Evolutionary conservation across 1,140 invertebrate species (phyloP).

Genomic region (Saccostrea cuccullata): DNA sequence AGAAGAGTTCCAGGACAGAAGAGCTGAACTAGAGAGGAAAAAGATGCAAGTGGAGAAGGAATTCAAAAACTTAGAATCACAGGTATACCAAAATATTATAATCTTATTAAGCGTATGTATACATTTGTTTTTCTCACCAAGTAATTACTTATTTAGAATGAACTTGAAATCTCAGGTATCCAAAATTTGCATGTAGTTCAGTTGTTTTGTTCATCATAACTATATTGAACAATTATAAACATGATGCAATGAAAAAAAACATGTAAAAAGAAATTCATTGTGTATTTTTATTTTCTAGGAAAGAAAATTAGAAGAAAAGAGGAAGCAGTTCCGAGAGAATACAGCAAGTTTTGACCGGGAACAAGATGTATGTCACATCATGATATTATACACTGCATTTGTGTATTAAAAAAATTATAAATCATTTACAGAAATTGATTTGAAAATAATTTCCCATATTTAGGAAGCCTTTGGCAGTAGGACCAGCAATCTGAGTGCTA

Average conservation of each 20-base stretch:
- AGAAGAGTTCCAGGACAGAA: conserved; percentile 8
- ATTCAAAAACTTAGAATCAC: conserved; percentile 67
- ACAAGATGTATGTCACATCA: conserved; percentile 62
- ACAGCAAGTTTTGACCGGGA: conserved; percentile 68
- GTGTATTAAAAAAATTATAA: neutral
- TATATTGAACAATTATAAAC: too few species aligned
- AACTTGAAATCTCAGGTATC: too few species aligned
- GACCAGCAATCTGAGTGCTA: conserved; percentile 59
- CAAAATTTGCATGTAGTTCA: too few species aligned
- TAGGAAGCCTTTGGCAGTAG: conserved; percentile 66
- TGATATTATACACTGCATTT: too few species aligned
- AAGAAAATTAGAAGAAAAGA: conserved; percentile 69
- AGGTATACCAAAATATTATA: conserved; percentile 54
- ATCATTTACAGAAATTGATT: neutral
- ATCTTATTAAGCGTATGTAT: too few species aligned
- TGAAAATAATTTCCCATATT: conserved; percentile 1
- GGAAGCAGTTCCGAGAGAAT: conserved; percentile 65
- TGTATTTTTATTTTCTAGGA: conserved; percentile 59
- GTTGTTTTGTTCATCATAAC: too few species aligned
- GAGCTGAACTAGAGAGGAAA: conserved; percentile 53
- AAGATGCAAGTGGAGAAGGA: conserved; percentile 67
- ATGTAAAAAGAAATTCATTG: neutral
- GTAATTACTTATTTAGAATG: too few species aligned
- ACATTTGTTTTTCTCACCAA: too few species aligned
- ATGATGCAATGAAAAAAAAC: neutral